Percentiles rank a stretch among this genome's conserved stretches.
phyloP scores from a whole-genome alignment of 2,888 invertebrate genomes.

The Volucella inflata region DNA sequence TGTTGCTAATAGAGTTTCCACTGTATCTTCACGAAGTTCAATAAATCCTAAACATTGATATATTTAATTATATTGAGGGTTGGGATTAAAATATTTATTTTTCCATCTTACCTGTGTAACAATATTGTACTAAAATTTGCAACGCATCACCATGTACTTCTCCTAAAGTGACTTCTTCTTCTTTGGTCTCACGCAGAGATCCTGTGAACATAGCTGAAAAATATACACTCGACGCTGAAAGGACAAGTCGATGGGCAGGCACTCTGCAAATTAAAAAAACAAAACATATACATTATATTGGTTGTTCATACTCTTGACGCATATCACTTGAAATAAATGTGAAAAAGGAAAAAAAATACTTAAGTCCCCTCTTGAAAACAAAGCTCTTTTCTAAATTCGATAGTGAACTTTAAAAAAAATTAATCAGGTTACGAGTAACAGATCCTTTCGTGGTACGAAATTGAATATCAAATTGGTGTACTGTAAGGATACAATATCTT shows the following conservation, averaged over 20 bases:
- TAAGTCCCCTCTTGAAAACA: no score
- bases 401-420: no score
- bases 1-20: constrained; percentile 93
- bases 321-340: no score
- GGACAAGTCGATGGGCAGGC: constrained; percentile 93
- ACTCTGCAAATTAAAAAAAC: constrained; percentile 84
- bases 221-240: constrained; percentile 96
- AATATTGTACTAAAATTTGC: constrained; percentile 93
- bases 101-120: constrained; percentile 90
- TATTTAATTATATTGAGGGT: constrained; percentile 6
- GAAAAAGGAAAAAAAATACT: no score
- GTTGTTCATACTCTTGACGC: no score
- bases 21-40: constrained; percentile 95
- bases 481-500: no score
- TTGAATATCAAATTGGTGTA: no score
- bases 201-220: constrained; percentile 98
- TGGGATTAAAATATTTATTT: constrained; percentile 1
- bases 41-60: constrained; percentile 83
- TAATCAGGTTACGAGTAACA: no score
- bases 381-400: no score
- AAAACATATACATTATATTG: neutral
- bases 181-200: constrained; percentile 91
- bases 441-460: no score
- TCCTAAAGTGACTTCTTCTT: constrained; percentile 92
- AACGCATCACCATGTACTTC: constrained; percentile 94